Conservation (phyloP, 1,140 invertebrate genomes). For the Drosophila ogumai region DNA sequence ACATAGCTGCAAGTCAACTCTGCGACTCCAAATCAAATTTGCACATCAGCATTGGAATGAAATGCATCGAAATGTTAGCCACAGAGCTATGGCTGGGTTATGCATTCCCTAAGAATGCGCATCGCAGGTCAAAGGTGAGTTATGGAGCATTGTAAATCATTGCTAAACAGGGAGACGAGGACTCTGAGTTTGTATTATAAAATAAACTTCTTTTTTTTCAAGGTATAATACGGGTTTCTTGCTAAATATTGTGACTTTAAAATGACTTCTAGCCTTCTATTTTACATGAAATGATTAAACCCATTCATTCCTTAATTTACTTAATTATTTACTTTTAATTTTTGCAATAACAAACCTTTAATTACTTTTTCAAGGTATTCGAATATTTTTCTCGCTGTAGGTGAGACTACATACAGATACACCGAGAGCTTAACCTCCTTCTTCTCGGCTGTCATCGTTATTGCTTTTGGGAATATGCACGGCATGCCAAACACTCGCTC, state of each 20-base stretch:
- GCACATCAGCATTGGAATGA: constrained; percentile 64
- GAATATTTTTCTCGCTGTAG: constrained; percentile 20
- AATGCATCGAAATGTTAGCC: constrained; percentile 80
- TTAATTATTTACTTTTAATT: too few species aligned
- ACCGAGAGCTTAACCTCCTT: constrained; percentile 32
- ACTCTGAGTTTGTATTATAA: background rate
- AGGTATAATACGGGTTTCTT: background rate
- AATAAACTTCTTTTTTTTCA: too few species aligned
- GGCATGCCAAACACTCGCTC: constrained; percentile 58
- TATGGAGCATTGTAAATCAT: constrained; percentile 2
- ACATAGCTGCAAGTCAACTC: constrained; percentile 52
- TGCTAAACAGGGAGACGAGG: constrained; percentile 11
- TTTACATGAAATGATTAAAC: background rate
- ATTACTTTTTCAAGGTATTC: background rate
- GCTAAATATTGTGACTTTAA: background rate
- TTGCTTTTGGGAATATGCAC: constrained; percentile 80
- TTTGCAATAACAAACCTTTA: background rate
- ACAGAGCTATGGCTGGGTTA: constrained; percentile 52
- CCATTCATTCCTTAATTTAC: too few species aligned
- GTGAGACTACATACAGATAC: background rate
- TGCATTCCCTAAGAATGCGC: constrained; percentile 39
- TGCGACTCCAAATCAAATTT: constrained; percentile 70
- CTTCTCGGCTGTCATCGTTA: constrained; percentile 71
- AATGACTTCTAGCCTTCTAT: background rate
- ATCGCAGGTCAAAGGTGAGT: constrained; percentile 37